Conservation (phyloP, 2,888 invertebrate genomes). For the Ecdyonurus torrentis region DNA sequence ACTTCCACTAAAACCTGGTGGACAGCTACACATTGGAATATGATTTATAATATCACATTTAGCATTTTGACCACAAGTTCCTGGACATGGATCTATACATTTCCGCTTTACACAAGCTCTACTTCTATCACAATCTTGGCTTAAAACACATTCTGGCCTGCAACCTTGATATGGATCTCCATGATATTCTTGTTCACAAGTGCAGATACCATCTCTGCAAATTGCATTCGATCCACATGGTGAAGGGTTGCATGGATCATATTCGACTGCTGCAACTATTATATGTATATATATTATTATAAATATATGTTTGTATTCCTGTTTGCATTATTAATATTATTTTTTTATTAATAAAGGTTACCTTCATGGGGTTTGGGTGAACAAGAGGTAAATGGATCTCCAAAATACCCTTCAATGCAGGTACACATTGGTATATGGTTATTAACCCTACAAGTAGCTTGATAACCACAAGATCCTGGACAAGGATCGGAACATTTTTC, state of each 20-base stretch:
- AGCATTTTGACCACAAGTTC: constrained; percentile 60
- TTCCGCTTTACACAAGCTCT: constrained; percentile 54
- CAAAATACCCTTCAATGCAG: constrained; percentile 52
- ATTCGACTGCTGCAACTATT: no score
- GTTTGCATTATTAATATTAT: neutral
- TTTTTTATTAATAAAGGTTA: no score
- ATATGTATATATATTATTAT: neutral
- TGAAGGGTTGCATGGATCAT: constrained; percentile 29
- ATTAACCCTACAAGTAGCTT: constrained; percentile 38
- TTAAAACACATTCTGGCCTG: constrained; percentile 51
- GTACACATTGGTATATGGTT: constrained; percentile 64
- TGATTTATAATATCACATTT: constrained; percentile 60
- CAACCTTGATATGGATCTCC: constrained; percentile 26
- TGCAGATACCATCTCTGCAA: constrained; percentile 39
- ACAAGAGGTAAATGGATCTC: constrained; percentile 61
- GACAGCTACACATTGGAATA: constrained; percentile 56
- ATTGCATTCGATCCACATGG: constrained; percentile 29
- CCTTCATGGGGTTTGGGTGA: constrained; percentile 25
- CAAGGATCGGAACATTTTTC: constrained; percentile 44
- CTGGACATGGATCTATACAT: constrained; percentile 61
- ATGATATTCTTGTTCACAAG: constrained; percentile 24
- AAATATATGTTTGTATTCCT: neutral
- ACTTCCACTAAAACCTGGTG: constrained; percentile 46
- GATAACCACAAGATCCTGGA: constrained; percentile 35
- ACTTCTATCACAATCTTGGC: constrained; percentile 44